Base-by-base conservation (phyloP, 2,113 vertebrate species). In the Callaeas wilsoni region DNA sequence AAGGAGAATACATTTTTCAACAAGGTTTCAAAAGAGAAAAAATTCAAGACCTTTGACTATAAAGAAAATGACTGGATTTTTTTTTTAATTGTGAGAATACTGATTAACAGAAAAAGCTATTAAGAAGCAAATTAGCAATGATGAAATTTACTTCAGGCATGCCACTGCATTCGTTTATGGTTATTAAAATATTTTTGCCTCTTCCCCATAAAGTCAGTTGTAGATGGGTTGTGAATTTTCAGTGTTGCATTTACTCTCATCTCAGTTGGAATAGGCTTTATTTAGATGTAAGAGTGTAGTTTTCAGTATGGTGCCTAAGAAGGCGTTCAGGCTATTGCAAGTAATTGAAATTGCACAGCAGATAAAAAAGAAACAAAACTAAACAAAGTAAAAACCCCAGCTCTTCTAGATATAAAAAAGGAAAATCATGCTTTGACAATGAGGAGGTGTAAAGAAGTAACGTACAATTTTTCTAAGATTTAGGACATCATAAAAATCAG, bases 101-200 rank as follows among this genome's bases (percentile, higher is more conserved):
- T 87, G 52, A 85, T 94, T 94, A 91, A 68, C 22, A 82, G 64
- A 69, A 82, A 74, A 89, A 86, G 9, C 46, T 88, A 88, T 94
- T 94, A 92, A 89, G 42, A 52, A 93, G 62, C 87, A 85, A 69
- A 47, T 87, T 63, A 87, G 23, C 62, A 87, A 29, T 65, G 49
- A 27, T 65, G 33, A 35, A 35, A 89, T 96, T 96, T 76, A 73
- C 57, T 92, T 65, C 85, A 56, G 52, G 17, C 15, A 46, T 75
- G 57, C 59, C 68, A 35, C 57, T 93, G 57, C 30, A 59, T 77
- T 86, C 5, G 27, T 88, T 79, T 84, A 55, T 21, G 57, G 27
- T 92, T 85, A 86, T 27, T 62, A 62, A 94, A 89, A 63, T 94
- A 91, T 59, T 81, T 85, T 56, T 95, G 9, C 12, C 17, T 41